A percentile compares a stretch with the other conserved stretches of the same genome.
phyloP scores from a whole-genome alignment of 2,888 invertebrate species.

The Cetonia aurata region DNA sequence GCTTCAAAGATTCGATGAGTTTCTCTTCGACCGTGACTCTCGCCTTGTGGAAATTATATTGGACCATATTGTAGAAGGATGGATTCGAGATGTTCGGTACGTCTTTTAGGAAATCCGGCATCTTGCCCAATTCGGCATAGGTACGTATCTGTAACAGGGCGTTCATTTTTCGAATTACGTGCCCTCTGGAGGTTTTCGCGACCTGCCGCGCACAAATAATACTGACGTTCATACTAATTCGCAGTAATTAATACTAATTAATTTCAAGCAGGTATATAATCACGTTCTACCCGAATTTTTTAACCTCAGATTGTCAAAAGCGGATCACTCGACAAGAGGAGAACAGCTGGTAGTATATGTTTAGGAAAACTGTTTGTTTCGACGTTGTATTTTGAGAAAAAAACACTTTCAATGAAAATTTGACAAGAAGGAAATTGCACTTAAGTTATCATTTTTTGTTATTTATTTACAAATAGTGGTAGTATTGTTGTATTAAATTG shows the following conservation, averaged over 20 bases:
- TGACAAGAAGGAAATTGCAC: no score
- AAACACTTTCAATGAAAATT: no score
- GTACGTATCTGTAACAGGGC: slow-evolving; percentile 9
- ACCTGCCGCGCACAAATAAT: background rate
- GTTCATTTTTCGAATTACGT: background rate
- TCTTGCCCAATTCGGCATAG: slow-evolving; percentile 50
- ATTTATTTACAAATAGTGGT: no score
- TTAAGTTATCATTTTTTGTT: no score
- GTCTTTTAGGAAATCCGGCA: slow-evolving; percentile 64
- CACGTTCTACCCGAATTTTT: background rate
- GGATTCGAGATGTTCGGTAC: slow-evolving; percentile 67
- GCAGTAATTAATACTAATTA: background rate
- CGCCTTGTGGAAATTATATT: slow-evolving; percentile 77
- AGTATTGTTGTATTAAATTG: no score
- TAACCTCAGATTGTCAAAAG: no score
- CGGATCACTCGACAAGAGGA: no score
- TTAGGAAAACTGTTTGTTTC: no score
- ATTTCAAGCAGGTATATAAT: background rate
- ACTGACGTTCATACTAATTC: background rate
- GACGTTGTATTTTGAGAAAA: no score
- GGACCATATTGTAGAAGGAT: slow-evolving; percentile 75
- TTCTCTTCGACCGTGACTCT: slow-evolving; percentile 69
- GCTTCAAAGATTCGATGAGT: slow-evolving; percentile 69
- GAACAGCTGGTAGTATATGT: no score
- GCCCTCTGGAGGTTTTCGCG: background rate